phyloP scores from a whole-genome alignment of 2,888 invertebrate species.

The Adela reaumurella region DNA sequence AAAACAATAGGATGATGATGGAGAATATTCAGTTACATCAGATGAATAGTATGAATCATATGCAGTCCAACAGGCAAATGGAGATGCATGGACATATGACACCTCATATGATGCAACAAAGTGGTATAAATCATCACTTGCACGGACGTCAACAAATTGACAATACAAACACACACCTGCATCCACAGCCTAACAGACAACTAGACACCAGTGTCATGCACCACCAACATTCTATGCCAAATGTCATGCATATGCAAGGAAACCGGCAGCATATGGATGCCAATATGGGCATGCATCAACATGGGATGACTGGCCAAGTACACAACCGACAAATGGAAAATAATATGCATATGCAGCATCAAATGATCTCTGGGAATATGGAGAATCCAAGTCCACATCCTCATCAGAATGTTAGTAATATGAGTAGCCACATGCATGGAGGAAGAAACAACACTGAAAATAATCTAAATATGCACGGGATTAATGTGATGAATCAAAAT shows the following conservation, averaged over 20 bases:
- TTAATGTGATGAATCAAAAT: constrained; percentile 40
- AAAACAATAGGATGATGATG: constrained; percentile 44
- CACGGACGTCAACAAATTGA: constrained; percentile 39
- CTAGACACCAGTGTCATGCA: constrained; percentile 38
- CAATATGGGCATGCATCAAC: constrained; percentile 40
- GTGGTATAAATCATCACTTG: constrained; percentile 37
- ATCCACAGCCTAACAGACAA: constrained; percentile 40
- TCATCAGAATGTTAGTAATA: constrained; percentile 22
- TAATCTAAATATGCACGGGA: constrained; percentile 38
- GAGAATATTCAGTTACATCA: constrained; percentile 42
- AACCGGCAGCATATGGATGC: constrained; percentile 37
- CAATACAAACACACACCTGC: constrained; percentile 6
- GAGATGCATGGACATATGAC: constrained; percentile 12
- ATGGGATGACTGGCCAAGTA: constrained; percentile 28
- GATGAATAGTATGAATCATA: constrained; percentile 36
- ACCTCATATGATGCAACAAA: constrained; percentile 32
- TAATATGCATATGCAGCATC: constrained; percentile 43
- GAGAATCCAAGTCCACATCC: constrained; percentile 25
- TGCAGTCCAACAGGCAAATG: constrained; percentile 44
- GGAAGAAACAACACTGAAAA: constrained; percentile 35
- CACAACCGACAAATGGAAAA: constrained; percentile 43
- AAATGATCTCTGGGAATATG: constrained; percentile 33
- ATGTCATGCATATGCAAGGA: constrained; percentile 45
- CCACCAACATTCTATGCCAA: constrained; percentile 46
- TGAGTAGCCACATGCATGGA: constrained; percentile 20